These are phyloP conservation scores for Helostoma temminkii DNA, from an alignment of 2,797 vertebrate genomes.

Conservation along the genomic window DNA sequence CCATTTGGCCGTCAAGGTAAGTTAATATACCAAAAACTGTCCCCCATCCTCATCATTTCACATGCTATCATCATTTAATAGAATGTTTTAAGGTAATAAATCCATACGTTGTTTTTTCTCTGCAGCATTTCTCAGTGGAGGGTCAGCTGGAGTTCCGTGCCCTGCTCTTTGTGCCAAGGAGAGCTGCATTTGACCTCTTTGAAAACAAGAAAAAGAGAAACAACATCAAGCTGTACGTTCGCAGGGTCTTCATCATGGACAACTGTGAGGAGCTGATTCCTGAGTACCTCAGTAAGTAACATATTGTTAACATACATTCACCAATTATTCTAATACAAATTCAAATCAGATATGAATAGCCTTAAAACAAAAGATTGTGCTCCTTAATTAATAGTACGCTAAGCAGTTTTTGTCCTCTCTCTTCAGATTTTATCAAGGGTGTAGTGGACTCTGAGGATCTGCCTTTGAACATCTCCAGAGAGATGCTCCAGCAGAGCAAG, in stretches of 20 bases:
- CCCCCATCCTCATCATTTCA: not conserved
- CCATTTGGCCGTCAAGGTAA: constrained; percentile 92
- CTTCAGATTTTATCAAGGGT: constrained; percentile 92
- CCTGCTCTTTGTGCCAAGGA: constrained; percentile 90
- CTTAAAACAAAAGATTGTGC: not conserved
- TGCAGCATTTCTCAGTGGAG: constrained; percentile 86
- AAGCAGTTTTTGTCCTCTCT: constrained; percentile 13
- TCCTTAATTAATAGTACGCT: not conserved
- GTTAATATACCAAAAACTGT: not conserved
- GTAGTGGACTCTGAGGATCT: constrained; percentile 96
- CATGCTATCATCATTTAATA: not conserved
- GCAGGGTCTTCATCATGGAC: constrained; percentile 98
- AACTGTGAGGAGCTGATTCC: constrained; percentile 98
- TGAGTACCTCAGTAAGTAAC: constrained; percentile 94
- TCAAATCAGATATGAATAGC: not conserved
- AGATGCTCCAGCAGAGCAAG: constrained; percentile 98
- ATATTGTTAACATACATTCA: not conserved
- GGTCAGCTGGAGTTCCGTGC: constrained; percentile 94
- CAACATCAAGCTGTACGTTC: constrained; percentile 96
- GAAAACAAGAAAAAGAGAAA: constrained; percentile 95
- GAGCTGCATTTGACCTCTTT: constrained; percentile 92
- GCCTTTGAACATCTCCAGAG: constrained; percentile 96
- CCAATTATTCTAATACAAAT: not conserved
- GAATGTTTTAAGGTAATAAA: not conserved
- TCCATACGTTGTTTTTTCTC: constrained; percentile 9